Conservation (phyloP, 2,888 invertebrate species). For the Luperina nickerlii region DNA sequence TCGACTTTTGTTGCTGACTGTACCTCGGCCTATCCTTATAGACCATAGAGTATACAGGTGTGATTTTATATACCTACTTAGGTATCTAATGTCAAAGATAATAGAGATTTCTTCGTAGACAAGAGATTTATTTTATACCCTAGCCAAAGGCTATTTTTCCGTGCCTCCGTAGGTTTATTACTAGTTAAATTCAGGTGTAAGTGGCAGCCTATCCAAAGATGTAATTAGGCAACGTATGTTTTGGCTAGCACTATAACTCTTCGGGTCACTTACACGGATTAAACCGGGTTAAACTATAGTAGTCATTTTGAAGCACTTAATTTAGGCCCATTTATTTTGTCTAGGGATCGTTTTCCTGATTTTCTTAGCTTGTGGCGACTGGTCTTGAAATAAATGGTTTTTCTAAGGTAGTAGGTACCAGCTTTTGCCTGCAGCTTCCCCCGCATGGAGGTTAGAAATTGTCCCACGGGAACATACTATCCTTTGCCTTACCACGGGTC, state of each 20-base stretch:
- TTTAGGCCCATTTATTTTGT: not conserved
- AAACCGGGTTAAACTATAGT: not conserved
- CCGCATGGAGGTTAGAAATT: not conserved
- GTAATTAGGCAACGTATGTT: slow-evolving; percentile 30
- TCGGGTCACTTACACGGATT: slow-evolving; percentile 35
- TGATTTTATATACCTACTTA: no score
- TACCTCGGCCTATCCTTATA: no score
- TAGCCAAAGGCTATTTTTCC: not conserved
- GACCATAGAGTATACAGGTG: no score
- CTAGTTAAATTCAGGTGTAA: slow-evolving; percentile 45
- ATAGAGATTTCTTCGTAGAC: not conserved
- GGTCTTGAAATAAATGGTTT: not conserved
- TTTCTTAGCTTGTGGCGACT: not conserved
- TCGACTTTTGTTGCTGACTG: no score
- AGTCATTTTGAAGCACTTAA: slow-evolving; percentile 22
- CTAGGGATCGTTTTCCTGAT: not conserved
- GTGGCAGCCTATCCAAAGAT: slow-evolving; percentile 16
- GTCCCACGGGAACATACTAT: not conserved
- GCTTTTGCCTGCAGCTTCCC: not conserved
- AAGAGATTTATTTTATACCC: slow-evolving; percentile 10
- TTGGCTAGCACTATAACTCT: slow-evolving; percentile 15
- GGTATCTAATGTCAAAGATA: not conserved
- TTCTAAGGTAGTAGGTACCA: not conserved
- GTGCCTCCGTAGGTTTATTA: slow-evolving; percentile 24
- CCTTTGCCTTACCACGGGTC: not conserved